Percentiles rank a stretch among this genome's conserved stretches.
Conservation (phyloP, 2,888 invertebrate genomes). For the Muschampia plurimacula region DNA sequence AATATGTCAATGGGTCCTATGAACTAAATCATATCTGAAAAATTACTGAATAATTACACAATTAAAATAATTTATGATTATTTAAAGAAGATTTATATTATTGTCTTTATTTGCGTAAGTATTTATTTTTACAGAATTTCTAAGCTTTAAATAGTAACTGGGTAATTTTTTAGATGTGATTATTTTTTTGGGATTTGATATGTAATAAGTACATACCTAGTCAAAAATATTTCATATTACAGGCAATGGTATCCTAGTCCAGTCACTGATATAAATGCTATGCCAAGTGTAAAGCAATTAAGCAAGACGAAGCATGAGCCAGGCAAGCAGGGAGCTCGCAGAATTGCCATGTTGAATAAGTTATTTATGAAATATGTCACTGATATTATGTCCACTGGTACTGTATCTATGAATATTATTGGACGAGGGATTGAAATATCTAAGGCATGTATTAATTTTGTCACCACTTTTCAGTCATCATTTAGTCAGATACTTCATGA, state of each 20-base stretch:
- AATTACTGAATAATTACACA: no score
- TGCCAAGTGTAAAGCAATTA: slow-evolving; percentile 72
- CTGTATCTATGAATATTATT: slow-evolving; percentile 85
- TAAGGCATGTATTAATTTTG: slow-evolving; percentile 72
- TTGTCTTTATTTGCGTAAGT: no score
- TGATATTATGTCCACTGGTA: slow-evolving; percentile 91
- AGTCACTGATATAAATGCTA: slow-evolving; percentile 49
- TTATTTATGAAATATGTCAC: slow-evolving; percentile 93
- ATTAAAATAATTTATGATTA: no score
- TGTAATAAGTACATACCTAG: background rate
- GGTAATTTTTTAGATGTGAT: no score
- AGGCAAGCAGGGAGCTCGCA: slow-evolving; percentile 82
- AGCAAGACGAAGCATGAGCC: slow-evolving; percentile 79
- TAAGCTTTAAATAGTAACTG: no score
- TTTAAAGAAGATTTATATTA: no score
- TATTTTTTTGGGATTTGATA: no score
- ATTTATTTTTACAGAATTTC: no score
- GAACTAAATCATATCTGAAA: no score
- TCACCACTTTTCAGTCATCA: background rate
- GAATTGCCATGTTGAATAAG: slow-evolving; percentile 90
- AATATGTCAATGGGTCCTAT: no score
- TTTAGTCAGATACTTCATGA: no score
- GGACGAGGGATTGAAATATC: slow-evolving; percentile 90
- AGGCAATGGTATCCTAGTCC: slow-evolving; percentile 71
- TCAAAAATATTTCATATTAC: slow-evolving; percentile 42